phyloP scores from a whole-genome alignment of 2,888 invertebrate genomes.

The Dastarcus helophoroides region DNA sequence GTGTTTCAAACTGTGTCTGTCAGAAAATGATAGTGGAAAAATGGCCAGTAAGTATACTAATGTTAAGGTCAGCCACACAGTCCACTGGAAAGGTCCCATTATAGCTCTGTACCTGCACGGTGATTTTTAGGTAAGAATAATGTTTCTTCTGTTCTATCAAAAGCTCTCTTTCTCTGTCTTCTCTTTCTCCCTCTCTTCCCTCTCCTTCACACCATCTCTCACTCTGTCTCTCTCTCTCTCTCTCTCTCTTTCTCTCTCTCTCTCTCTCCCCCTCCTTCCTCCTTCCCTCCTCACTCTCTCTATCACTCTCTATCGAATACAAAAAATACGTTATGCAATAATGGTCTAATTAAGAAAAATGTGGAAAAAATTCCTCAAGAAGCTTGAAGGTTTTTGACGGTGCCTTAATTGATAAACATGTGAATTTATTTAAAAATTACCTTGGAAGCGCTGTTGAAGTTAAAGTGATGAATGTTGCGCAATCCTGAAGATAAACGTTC shows the following conservation, averaged over 20 bases:
- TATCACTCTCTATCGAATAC: too few relatives aligned
- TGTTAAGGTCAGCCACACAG: constrained; percentile 65
- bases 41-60: constrained; percentile 61
- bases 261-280: too few relatives aligned
- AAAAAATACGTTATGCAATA: too few relatives aligned
- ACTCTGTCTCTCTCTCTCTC: too few relatives aligned
- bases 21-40: constrained; percentile 63
- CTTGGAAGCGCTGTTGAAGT: constrained; percentile 69
- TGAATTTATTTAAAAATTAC: constrained; percentile 28
- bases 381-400: too few relatives aligned
- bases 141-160: constrained; percentile 2
- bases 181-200: too few relatives aligned
- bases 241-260: too few relatives aligned
- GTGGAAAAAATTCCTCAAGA: too few relatives aligned
- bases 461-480: constrained; percentile 64
- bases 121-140: constrained; percentile 3
- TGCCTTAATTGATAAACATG: background rate
- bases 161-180: constrained; percentile 2
- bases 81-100: constrained; percentile 73
- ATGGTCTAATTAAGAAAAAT: too few relatives aligned
- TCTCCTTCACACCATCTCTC: too few relatives aligned
- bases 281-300: too few relatives aligned
- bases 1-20: constrained; percentile 54
- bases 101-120: constrained; percentile 62
- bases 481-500: constrained; percentile 57